Base-by-base conservation (phyloP, 2,797 vertebrate genomes). In the Gymnothorax javanicus region DNA sequence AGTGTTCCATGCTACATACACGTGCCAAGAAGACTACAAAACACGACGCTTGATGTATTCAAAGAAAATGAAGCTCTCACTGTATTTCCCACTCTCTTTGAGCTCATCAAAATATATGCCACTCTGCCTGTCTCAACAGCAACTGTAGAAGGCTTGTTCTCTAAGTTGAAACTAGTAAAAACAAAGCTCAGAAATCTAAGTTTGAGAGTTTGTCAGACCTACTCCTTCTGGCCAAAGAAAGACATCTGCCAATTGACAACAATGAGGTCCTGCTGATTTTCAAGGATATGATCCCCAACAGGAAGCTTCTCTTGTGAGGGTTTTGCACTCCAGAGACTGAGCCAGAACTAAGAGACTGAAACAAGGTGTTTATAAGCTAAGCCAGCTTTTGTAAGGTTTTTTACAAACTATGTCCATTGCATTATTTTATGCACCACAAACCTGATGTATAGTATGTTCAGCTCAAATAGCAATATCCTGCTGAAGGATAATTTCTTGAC, bases 151-250 rank as follows among this genome's bases (percentile, higher is more conserved):
- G 0, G 20, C 3, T 85, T 83, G 2, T 87, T 85, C 13, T 82
- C 83, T 27, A 87, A 85, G 73, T 83, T 85, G 12, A 81, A 87
- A 23, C 83, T 87, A 8, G 84, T 87, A 0, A 87, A 87, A 82
- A 71, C 50, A 2, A 87, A 60, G n/a, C 83, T 85, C 3, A 2
- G 75, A 60, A 87, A 57, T 23, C 84, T 85, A 20, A 85, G 77
- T 52, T 85, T 15, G 73, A 87, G 12, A 60, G 77, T 62, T 43
- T 88, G 13, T 88, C 75, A 12, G 87, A 85, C 11, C 84, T 85
- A 23, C 84, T 85, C 1, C 59, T 87, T 4, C 59, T 85, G 7
- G 17, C 60, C 50, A 82, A 59, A 67, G 87, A 87, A 17, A 85
- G 50, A 23, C 60, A 87, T 11, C 56, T 84, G 9, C 79, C 54